A percentile compares a stretch with the other conserved stretches of the same genome.
Evolutionary conservation across 2,888 invertebrate species (phyloP).

Genomic region (Catocala fraxini): DNA sequence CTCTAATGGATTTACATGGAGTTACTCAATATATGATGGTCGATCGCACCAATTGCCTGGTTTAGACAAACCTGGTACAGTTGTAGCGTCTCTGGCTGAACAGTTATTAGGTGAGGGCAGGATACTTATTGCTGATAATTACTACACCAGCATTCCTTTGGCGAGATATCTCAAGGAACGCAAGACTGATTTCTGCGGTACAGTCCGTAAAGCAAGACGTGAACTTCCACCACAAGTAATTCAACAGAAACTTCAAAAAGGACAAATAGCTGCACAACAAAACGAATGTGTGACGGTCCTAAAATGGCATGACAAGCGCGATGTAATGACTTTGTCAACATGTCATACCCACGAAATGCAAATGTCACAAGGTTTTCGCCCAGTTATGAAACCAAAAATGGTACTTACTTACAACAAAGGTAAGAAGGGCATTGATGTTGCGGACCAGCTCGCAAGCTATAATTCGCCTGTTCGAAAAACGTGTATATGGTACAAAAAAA

Average conservation of each 20-base stretch:
- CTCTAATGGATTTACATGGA: conserved; percentile 29
- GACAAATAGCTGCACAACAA: conserved; percentile 9
- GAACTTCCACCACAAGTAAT: conserved; percentile 1
- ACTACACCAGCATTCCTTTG: conserved; percentile 9
- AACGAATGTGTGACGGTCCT: conserved; percentile 8
- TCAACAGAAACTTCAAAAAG: conserved; percentile 6
- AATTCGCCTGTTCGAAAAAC: conserved; percentile 6
- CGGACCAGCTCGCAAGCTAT: conserved; percentile 7
- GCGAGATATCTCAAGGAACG: conserved; percentile 6
- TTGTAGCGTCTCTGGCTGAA: conserved; percentile 12
- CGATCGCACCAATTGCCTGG: background rate
- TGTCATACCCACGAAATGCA: conserved; percentile 1
- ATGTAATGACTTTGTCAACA: background rate
- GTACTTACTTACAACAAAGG: conserved; percentile 9
- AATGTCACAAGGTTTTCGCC: background rate
- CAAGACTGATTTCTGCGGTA: conserved; percentile 5
- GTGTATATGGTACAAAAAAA: conserved; percentile 8
- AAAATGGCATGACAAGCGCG: background rate
- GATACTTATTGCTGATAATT: conserved; percentile 8
- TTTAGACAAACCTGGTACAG: conserved; percentile 5
- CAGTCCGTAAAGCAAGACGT: conserved; percentile 4
- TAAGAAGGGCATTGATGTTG: conserved; percentile 9
- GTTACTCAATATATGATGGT: conserved; percentile 31
- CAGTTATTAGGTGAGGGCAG: conserved; percentile 4
- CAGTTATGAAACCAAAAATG: conserved; percentile 12